Evolutionary conservation across 2,888 invertebrate genomes (phyloP), one percentile per base, ranked within the genome.

Genomic region (Heliconius ismenius): DNA sequence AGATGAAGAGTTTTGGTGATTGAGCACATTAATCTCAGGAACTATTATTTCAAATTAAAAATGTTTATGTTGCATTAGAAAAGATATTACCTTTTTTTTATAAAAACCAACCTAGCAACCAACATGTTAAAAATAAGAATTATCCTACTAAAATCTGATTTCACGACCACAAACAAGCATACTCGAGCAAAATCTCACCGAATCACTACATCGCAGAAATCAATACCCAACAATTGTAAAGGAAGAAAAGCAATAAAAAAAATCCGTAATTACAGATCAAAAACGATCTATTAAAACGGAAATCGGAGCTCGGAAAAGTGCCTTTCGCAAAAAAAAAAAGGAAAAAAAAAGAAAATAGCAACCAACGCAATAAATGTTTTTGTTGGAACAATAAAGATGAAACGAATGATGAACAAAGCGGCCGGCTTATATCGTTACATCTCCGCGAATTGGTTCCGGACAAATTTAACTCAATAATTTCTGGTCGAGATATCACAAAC

Each of bases 401-500:
- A 79, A 82, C 79, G 76, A 79, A 79, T 74, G 77, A 80, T 73
- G 75, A 67, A 81, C 77, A 79, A 80, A 80, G 79, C 78, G 79
- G 75, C 67, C 79, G 79, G 80, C 77, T 80, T 77, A 79, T 81
- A 81, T 78, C 81, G 78, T 76, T 78, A 79, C 78, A 81, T 81
- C 82, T 81, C 80, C 70, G 79, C 80, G 81, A 83, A 84, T 82
- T 81, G 82, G 80, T 72, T 80, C 78, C 82, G 82, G 81, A 78
- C 76, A 79, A 81, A 82, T 83, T 85, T 84, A 83, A 84, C 82
- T 84, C 86, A 84, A 86, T 86, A 84, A 86, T 86, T 87, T 86
- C 86, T 86, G 85, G 86, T 83, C 83, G 84, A 86, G 83, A 84
- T 86, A 86, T 85, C 86, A 85, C 85, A 86, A 85, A 86, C 87